These are phyloP conservation scores for Pleuronectes platessa DNA, from an alignment of 2,113 vertebrate genomes.

Conservation along the genomic window DNA sequence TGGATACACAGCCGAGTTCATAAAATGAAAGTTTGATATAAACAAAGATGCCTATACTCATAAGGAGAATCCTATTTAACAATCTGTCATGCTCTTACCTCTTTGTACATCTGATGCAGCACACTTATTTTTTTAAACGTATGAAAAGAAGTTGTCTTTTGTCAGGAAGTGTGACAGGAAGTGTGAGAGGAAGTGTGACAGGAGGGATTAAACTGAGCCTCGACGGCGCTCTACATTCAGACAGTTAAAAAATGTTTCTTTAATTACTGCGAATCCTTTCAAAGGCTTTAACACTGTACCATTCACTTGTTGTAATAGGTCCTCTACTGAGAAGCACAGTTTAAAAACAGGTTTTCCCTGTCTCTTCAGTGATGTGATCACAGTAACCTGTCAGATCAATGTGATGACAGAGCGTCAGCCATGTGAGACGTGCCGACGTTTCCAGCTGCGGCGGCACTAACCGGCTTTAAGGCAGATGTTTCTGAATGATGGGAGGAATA, in stretches of 20 bases:
- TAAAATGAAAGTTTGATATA: conserved; percentile 24
- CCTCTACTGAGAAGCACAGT: conserved; percentile 25
- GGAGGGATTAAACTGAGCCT: conserved; percentile 10
- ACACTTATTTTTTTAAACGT: neutral
- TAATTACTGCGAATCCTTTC: conserved; percentile 3
- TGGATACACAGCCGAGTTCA: conserved; percentile 13
- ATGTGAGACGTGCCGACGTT: neutral
- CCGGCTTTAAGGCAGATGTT: neutral
- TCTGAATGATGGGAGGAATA: conserved; percentile 11
- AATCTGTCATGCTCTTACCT: conserved; percentile 2
- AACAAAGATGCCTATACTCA: conserved; percentile 19
- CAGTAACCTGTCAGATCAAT: too few species aligned
- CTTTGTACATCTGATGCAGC: conserved; percentile 1
- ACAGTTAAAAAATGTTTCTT: conserved; percentile 13
- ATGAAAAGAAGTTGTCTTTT: neutral
- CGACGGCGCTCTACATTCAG: conserved; percentile 45
- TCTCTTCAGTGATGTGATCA: neutral
- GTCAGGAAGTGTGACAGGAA: conserved; percentile 15
- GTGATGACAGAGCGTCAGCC: too few species aligned
- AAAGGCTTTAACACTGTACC: conserved; percentile 55
- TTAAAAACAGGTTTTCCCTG: conserved; percentile 2
- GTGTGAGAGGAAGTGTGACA: neutral
- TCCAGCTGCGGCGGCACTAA: conserved; percentile 22
- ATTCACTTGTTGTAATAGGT: conserved; percentile 27
- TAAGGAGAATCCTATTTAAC: conserved; percentile 18